Evolutionary conservation across 2,113 vertebrate species (phyloP), one percentile per base, ranked within the genome.

Genomic region (Corythornis cristatus): DNA sequence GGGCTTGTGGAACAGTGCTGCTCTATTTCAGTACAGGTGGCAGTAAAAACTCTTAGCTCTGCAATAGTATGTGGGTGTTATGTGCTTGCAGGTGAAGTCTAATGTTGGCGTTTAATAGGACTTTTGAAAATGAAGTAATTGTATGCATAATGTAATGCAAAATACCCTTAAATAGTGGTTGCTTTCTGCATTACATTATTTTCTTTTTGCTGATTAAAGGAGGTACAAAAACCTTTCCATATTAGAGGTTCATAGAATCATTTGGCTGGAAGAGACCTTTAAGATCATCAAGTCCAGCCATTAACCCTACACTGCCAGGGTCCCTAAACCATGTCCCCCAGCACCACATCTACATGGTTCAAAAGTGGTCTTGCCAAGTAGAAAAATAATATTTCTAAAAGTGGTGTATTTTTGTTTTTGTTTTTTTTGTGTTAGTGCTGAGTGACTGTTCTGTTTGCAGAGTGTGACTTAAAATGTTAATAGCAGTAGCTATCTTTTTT

Each of bases 71-170:
- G 79, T 95, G 72, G 72, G 62, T 94, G 66, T 95, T 76, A 66
- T 1, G 5, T 90, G 57, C 85, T 96, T 86, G 62, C 70, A 86
- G 89, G 83, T 95, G n/a, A 81, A 94, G 68, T 82, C 3, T 64
- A 86, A 86, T 78, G 43, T 79, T 86, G 56, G 51, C 5, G 4
- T 82, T 91, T 86, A 85, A 67, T 53, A 89, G 61, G 70, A 40
- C 65, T 94, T 95, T 48, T 74, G 62, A 62, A 94, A 93, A 83
- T 86, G 37, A 95, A 89, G 67, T 92, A 89, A 85, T 85, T 73
- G 16, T 65, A 26, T 77, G 28, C 17, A 15, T 66, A 43, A 26
- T 77, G n/a, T 83, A 90, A 89, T 91, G 86, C 31, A 87, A 65
- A 93, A 66, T 74, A 77, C 23, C 20, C 22, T 66, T 67, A 77